A percentile compares a stretch with the other conserved stretches of the same genome.
phyloP scores from a whole-genome alignment of 2,888 invertebrate genomes.

The Brenthis daphne region DNA sequence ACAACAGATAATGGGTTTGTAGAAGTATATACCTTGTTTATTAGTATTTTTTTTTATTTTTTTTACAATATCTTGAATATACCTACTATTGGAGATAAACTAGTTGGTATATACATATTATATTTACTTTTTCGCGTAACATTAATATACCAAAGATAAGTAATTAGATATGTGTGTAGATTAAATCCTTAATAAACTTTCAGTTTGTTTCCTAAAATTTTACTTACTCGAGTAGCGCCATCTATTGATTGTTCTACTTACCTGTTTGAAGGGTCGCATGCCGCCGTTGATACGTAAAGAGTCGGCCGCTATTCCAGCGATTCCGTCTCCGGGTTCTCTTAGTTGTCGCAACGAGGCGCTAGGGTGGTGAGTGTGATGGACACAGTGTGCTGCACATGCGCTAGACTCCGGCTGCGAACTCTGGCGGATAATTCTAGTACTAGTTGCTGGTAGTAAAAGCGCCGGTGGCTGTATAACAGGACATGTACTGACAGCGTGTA shows the following conservation, averaged over 20 bases:
- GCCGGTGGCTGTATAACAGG: slow-evolving; percentile 87
- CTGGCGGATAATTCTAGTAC: slow-evolving; percentile 92
- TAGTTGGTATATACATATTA: too few species aligned
- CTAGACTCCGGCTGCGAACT: slow-evolving; percentile 92
- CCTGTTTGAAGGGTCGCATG: slow-evolving; percentile 97
- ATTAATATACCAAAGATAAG: too few species aligned
- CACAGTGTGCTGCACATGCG: slow-evolving; percentile 85
- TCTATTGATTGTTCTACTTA: slow-evolving; percentile 74
- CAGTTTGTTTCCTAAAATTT: not conserved
- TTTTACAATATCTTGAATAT: too few species aligned
- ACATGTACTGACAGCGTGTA: slow-evolving; percentile 83
- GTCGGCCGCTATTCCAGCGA: slow-evolving; percentile 97
- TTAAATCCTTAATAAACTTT: not conserved
- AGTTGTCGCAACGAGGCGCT: slow-evolving; percentile 94
- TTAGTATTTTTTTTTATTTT: too few species aligned
- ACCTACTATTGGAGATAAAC: too few species aligned
- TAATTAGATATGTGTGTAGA: too few species aligned
- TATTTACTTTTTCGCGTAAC: too few species aligned
- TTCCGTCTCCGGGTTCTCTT: slow-evolving; percentile 91
- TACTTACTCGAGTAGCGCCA: slow-evolving; percentile 56
- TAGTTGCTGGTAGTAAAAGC: slow-evolving; percentile 87
- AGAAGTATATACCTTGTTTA: not conserved
- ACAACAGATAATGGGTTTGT: slow-evolving; percentile 1
- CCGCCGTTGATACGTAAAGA: slow-evolving; percentile 97
- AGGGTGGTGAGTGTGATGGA: slow-evolving; percentile 86